Base-by-base conservation (phyloP, 2,888 invertebrate genomes). In the Lasioglossum calceatum region DNA sequence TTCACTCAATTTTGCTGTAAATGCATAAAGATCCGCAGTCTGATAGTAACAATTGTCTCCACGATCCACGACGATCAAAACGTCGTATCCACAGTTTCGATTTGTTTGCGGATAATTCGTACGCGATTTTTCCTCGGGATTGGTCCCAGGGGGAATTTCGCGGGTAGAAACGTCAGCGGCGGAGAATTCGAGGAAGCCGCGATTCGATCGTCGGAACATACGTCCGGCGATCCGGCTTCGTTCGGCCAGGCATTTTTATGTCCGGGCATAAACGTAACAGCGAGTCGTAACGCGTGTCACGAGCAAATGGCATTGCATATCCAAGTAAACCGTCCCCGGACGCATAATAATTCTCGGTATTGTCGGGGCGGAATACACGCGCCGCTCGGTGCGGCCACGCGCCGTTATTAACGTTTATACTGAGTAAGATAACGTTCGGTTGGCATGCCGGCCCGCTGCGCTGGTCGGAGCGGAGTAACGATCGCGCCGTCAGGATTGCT, bases 391-490 rank as follows among this genome's bases (percentile, higher is more conserved):
- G 77, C 44, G 81, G 88, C 86, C 88, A 82, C 86, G 85, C 84
- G 82, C 80, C 87, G 92, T 92, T 93, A 93, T 93, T 92, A 93
- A 93, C 92, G 92, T 93, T 93, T 92, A 93, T 91, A 90, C 82
- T 47, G 85, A 79, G 91, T 85, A 88, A 91, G 91, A 91, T 91
- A 91, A 89, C 87, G 87, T 58, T 81, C 58, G 58, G 72, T 71
- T 23, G 64, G 42, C 67, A 70, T 42, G 50, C 23, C 42, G 77
- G 42, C 71, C 61, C 4, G 16, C 16, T 16, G 47, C 7, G 77
- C 61, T 76, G 72, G 27, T 70, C 74, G 44, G 44, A 44, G 14
- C 77, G 73, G 77, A 77, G 86, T 90, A 91, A 91, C 91, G 91
- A 91, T 88, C 85, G 58, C 61, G 82, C 67, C 85, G 81, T 47